phyloP scores from a whole-genome alignment of 2,113 vertebrate species.

The Sigmodon hispidus region DNA sequence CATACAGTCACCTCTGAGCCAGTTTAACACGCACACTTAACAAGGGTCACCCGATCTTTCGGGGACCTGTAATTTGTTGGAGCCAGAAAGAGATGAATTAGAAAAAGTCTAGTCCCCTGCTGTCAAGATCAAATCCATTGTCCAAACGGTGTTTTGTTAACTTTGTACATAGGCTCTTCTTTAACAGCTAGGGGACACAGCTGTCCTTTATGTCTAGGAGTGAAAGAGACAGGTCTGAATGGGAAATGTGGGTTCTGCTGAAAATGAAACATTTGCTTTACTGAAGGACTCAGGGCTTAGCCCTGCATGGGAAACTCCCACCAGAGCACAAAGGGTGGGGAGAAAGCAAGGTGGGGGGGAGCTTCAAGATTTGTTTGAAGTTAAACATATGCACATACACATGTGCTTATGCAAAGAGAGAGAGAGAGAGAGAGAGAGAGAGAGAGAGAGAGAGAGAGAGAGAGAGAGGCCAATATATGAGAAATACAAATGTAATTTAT shows the following conservation, averaged over 20 bases:
- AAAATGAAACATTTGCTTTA: slow-evolving; percentile 81
- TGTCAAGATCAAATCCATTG: slow-evolving; percentile 80
- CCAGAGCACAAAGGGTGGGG: slow-evolving; percentile 70
- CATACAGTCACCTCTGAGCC: slow-evolving; percentile 72
- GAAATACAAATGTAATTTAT: slow-evolving; percentile 70
- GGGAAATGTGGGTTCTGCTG: slow-evolving; percentile 66
- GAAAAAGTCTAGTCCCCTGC: slow-evolving; percentile 75
- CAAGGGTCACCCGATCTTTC: slow-evolving; percentile 78
- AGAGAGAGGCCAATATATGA: slow-evolving; percentile 42
- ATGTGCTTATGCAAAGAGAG: background rate
- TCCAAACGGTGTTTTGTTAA: slow-evolving; percentile 79
- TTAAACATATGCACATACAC: background rate
- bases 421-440: no score
- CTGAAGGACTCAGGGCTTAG: slow-evolving; percentile 76
- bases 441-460: no score
- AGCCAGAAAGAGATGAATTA: slow-evolving; percentile 76
- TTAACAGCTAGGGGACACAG: slow-evolving; percentile 75
- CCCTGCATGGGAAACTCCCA: slow-evolving; percentile 73
- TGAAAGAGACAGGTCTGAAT: slow-evolving; percentile 77
- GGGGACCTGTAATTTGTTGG: slow-evolving; percentile 78
- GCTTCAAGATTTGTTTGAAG: slow-evolving; percentile 78
- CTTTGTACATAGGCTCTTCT: slow-evolving; percentile 79
- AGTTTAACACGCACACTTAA: slow-evolving; percentile 73
- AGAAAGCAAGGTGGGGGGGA: slow-evolving; percentile 64
- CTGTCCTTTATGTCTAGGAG: slow-evolving; percentile 75